These are phyloP conservation scores for Vulpes vulpes DNA, from an alignment of 2,113 vertebrate genomes.

Conservation along the genomic window DNA sequence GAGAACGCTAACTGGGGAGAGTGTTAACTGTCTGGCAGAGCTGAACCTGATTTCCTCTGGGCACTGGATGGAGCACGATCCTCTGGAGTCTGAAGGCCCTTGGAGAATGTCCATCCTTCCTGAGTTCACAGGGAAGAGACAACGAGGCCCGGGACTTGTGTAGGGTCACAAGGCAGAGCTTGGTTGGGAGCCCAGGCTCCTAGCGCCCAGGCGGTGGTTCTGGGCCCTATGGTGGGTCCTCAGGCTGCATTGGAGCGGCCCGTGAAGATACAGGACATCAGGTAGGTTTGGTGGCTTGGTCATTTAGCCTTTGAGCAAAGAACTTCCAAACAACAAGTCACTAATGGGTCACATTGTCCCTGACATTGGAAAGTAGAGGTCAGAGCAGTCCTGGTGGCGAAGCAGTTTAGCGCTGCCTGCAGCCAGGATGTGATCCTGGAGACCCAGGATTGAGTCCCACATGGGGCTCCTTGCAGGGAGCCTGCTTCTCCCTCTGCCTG, in stretches of 20 bases:
- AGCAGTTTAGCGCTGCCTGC: too few relatives aligned
- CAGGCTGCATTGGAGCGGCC: not conserved
- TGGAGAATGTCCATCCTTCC: not conserved
- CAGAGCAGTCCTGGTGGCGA: not conserved
- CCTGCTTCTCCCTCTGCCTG: too few relatives aligned
- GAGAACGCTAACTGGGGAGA: not conserved
- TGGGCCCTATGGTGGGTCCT: not conserved
- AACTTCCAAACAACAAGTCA: slow-evolving; percentile 69
- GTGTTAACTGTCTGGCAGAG: not conserved
- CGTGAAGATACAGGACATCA: not conserved
- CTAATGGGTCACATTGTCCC: slow-evolving; percentile 73
- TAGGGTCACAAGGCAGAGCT: not conserved
- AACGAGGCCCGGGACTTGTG: not conserved
- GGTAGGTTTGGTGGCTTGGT: not conserved
- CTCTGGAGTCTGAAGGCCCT: not conserved
- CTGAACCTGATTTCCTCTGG: not conserved
- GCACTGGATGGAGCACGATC: not conserved
- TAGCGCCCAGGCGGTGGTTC: not conserved
- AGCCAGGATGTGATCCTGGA: too few relatives aligned
- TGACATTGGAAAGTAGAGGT: slow-evolving; percentile 56
- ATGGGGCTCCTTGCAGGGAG: too few relatives aligned
- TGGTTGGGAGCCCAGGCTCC: not conserved
- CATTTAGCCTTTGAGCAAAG: not conserved
- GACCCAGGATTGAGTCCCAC: too few relatives aligned
- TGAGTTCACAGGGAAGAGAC: not conserved